Evolutionary conservation across 2,888 invertebrate species (phyloP).

Genomic region (Melanostoma scalare): DNA sequence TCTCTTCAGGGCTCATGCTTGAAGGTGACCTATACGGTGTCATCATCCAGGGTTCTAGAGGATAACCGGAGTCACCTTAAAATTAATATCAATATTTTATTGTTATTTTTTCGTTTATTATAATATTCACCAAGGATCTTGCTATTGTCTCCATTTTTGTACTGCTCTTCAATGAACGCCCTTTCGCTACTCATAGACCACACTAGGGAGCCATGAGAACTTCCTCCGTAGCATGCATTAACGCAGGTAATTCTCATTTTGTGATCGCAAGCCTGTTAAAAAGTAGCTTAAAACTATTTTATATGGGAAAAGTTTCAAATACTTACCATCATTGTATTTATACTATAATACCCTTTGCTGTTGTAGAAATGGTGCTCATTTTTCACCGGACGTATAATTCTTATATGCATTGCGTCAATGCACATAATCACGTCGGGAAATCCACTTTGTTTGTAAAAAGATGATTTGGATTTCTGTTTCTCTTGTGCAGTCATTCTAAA

Average conservation of each 20-base stretch:
- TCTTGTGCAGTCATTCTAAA: too few species aligned
- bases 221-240: background rate
- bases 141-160: slow-evolving; percentile 2
- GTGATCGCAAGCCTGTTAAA: slow-evolving; percentile 11
- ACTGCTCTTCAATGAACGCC: background rate
- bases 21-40: slow-evolving; percentile 32
- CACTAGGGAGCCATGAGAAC: slow-evolving; percentile 1
- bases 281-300: background rate
- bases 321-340: too few species aligned
- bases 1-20: too few species aligned
- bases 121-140: background rate
- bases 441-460: too few species aligned
- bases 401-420: background rate
- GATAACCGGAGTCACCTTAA: slow-evolving; percentile 56
- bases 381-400: too few species aligned
- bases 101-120: too few species aligned
- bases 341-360: too few species aligned
- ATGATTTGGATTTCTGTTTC: too few species aligned
- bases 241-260: background rate
- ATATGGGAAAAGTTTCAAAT: too few species aligned
- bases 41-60: slow-evolving; percentile 47
- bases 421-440: too few species aligned
- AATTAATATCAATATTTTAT: background rate
- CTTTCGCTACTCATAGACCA: background rate
- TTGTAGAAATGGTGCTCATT: too few species aligned